phyloP scores from a whole-genome alignment of 2,113 vertebrate species.

The Tachuris rubrigastra region DNA sequence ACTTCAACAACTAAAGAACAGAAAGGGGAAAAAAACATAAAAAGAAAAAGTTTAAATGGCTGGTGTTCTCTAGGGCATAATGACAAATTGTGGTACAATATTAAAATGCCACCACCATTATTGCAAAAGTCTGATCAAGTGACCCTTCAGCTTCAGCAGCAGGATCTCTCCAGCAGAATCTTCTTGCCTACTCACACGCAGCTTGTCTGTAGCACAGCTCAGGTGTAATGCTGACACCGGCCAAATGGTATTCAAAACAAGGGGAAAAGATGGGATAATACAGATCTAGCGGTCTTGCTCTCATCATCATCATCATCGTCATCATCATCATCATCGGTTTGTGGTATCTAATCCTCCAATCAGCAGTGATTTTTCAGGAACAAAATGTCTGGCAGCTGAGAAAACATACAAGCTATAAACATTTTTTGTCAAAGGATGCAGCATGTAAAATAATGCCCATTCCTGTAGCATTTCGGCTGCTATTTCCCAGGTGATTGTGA shows the following conservation, averaged over 20 bases:
- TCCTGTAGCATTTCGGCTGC: slow-evolving; percentile 62
- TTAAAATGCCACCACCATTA: slow-evolving; percentile 64
- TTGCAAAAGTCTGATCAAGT: slow-evolving; percentile 65
- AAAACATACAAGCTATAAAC: slow-evolving; percentile 79
- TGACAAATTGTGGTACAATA: slow-evolving; percentile 51
- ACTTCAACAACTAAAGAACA: slow-evolving; percentile 61
- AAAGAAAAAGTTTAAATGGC: slow-evolving; percentile 66
- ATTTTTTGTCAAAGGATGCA: slow-evolving; percentile 68
- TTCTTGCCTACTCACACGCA: slow-evolving; percentile 53
- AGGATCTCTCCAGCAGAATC: slow-evolving; percentile 57
- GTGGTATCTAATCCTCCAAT: slow-evolving; percentile 61
- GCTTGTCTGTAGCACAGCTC: slow-evolving; percentile 64
- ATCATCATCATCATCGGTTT: slow-evolving; percentile 54
- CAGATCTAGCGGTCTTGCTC: slow-evolving; percentile 69
- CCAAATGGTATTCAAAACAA: slow-evolving; percentile 51
- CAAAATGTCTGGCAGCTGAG: slow-evolving; percentile 72
- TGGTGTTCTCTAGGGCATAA: slow-evolving; percentile 64
- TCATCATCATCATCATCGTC: background rate
- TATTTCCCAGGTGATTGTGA: slow-evolving; percentile 69
- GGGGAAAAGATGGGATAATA: slow-evolving; percentile 36
- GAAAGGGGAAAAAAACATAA: slow-evolving; percentile 32
- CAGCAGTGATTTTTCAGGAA: slow-evolving; percentile 66
- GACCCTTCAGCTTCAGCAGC: slow-evolving; percentile 43
- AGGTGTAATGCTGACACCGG: slow-evolving; percentile 49
- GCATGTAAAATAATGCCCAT: slow-evolving; percentile 75